A percentile compares a stretch with the other conserved stretches of the same genome.
Conservation (phyloP, 2,888 invertebrate species). For the Drosophila sordidula region DNA sequence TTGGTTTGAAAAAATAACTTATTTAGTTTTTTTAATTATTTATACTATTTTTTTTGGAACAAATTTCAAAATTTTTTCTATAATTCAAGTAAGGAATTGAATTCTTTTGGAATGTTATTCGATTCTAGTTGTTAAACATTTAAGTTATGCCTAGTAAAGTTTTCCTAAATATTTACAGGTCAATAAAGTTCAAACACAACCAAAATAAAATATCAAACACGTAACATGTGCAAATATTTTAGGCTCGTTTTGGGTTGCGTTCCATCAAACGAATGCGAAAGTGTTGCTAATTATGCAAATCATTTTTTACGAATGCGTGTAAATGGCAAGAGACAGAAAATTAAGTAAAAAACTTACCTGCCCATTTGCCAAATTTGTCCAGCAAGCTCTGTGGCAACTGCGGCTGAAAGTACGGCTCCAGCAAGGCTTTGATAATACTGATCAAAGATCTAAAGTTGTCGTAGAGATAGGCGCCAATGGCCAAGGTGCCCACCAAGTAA, state of each 20-base stretch:
- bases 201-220: neutral
- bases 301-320: neutral
- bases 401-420: conserved; percentile 89
- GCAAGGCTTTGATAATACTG: conserved; percentile 87
- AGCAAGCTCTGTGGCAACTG: conserved; percentile 87
- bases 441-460: conserved; percentile 88
- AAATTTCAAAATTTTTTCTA: no score
- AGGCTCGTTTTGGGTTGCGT: neutral
- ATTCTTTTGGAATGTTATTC: no score
- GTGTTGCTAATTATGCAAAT: conserved; percentile 2
- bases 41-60: no score
- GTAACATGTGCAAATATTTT: neutral
- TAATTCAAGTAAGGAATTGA: no score
- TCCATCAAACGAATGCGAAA: neutral
- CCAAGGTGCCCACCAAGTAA: conserved; percentile 75
- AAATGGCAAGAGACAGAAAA: neutral
- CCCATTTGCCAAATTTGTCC: conserved; percentile 93
- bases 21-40: no score
- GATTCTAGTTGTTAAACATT: no score
- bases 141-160: no score
- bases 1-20: no score
- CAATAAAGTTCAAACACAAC: conserved; percentile 2
- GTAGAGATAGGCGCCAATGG: conserved; percentile 72
- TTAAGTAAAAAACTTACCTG: conserved; percentile 87
- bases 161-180: conserved; percentile 1